Evolutionary conservation across 2,888 invertebrate genomes (phyloP), one percentile per base, ranked within the genome.

Genomic region (Proisotoma minuta): DNA sequence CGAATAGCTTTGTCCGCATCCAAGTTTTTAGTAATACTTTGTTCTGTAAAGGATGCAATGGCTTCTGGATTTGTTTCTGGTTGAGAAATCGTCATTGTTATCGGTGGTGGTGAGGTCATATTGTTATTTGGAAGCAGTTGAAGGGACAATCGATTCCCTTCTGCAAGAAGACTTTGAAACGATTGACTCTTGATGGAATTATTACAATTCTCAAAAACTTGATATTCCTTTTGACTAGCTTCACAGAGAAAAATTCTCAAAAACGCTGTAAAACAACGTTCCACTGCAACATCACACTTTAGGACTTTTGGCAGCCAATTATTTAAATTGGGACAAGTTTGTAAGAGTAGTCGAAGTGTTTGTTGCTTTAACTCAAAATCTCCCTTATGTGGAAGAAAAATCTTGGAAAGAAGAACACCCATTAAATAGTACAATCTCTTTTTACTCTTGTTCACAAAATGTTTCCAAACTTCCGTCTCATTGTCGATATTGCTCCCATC

Each of bases 181-280:
- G 65, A 62, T 10, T 69, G 68, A 8, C 51, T 53, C 23, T 47
- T 52, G 49, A 2, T 60, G 53, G 12, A 43, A 43, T 65, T 51
- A 22, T 29, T 49, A 43, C 63, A 40, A 22, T 67, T 62, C 8
- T 53, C 57, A 10, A 59, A 57, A n/a, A 51, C 58, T 1, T 57
- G 29, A 39, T 27, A 62, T 22, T 60, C 61, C 18, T 61, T 60
- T 48, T 66, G 60, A 43, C 59, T 53, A 4, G 70, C 70, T 53
- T 67, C 63, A 1, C 60, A 65, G 43, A 72, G n/a, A 39, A 71
- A 73, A 39, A 73, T 62, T 43, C 72, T 59, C 23, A 72, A 52
- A 43, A 73, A 73, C 8, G 73, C 71, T 15, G 72, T 72, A 59
- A 73, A 70, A 51, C 70, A 71, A 39, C 71, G 34, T 57, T 72